Evolutionary conservation across 1,140 invertebrate genomes (phyloP), one percentile per base, ranked within the genome.

Genomic region (Aphelinus certus): DNA sequence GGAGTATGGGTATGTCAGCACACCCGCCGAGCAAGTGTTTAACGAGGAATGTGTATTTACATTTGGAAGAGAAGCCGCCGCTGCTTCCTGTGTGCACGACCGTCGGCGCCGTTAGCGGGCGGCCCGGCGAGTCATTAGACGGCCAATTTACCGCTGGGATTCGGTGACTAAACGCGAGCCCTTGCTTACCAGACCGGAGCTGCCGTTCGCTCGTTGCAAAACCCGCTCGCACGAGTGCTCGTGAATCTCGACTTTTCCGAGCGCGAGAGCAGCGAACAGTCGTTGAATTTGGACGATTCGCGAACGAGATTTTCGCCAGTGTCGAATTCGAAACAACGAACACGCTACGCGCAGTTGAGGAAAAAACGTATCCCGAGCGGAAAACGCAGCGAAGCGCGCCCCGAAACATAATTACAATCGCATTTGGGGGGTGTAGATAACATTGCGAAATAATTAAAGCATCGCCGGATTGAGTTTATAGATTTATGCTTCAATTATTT

Each of bases 401-500:
- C 26, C 7, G 5, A 43, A 42, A 9, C 1, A 2, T 45, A 48
- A 47, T 62, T 7, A 45, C 7, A 65, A 49, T 53, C n/a, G 51
- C 46, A 51, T 65, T 60, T 4, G 57, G 51, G 6, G 43, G 3
- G 62, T 48, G 62, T 10, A 47, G 3, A 63, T 63, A 7, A 47
- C 7, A 7, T 9, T 4, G 57, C 57, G 57, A 60, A 60, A 60
- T 60, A 60, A 60, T 60, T 60, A 60, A 60, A 60, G 7, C 57
- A 53, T 6, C 51, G 9, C 7, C 75, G 62, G 26, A 26, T 26
- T 26, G 26, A 26, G 26, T 26, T 26, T 26, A 26, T 26, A 26
- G 65, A 76, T 76, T 76, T 65, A 60, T 42, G 48, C 70, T 26
- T 76, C 63, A 67, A 74, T 75, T 74, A 77, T 53, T 51, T 55